Evolutionary conservation across 2,888 invertebrate species (phyloP).

Genomic region (Eupeodes latifasciatus): DNA sequence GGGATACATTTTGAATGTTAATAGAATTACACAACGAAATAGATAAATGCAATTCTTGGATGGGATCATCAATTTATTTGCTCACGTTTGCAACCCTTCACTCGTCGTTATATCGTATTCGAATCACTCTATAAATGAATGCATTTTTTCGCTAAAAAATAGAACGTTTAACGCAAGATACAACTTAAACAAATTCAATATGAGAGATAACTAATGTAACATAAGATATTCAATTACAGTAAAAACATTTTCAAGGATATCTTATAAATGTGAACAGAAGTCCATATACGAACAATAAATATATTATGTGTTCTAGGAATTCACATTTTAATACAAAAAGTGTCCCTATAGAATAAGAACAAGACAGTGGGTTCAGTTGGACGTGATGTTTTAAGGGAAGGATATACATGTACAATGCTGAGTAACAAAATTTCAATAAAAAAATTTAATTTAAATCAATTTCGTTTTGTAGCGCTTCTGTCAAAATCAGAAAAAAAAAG

Average conservation of each 20-base stretch:
- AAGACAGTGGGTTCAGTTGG: background rate
- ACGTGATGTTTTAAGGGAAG: background rate
- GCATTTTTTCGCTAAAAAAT: background rate
- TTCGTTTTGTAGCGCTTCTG: no score
- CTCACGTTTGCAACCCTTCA: background rate
- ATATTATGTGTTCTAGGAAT: background rate
- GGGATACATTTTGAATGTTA: background rate
- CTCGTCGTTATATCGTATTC: background rate
- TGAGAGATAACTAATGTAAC: background rate
- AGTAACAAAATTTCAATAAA: background rate
- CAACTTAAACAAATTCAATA: constrained; percentile 5
- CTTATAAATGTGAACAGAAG: background rate
- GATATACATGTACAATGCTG: background rate
- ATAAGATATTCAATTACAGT: constrained; percentile 41
- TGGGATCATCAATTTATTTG: background rate
- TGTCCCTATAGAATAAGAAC: background rate
- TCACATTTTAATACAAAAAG: constrained; percentile 9
- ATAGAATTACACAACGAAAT: background rate
- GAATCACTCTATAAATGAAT: background rate
- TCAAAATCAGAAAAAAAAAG: no score
- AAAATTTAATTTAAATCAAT: no score
- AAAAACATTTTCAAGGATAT: constrained; percentile 46
- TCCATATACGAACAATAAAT: background rate
- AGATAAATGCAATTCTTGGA: background rate
- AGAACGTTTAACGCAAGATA: constrained; percentile 13